Percentiles rank a stretch among this genome's conserved stretches.
phyloP scores from a whole-genome alignment of 2,888 invertebrate genomes.

The Stenurella melanura region DNA sequence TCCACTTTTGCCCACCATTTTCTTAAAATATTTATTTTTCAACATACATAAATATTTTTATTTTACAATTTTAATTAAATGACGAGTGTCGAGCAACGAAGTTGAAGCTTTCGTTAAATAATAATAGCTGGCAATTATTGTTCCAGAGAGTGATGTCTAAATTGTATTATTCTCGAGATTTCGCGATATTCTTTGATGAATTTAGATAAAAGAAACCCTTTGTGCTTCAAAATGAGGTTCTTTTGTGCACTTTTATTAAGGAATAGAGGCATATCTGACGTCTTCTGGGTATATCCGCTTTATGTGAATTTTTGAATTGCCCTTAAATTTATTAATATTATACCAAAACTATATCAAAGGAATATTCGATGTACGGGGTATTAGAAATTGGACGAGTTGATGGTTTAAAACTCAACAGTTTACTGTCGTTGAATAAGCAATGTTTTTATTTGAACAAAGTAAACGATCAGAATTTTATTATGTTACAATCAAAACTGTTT shows the following conservation, averaged over 20 bases:
- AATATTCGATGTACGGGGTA: no score
- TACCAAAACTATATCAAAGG: no score
- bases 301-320: not conserved
- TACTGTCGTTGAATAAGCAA: no score
- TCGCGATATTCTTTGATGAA: conserved; percentile 17
- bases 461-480: no score
- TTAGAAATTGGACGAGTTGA: no score
- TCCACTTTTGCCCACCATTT: no score
- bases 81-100: not conserved
- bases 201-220: conserved; percentile 22
- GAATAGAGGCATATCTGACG: not conserved
- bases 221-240: conserved; percentile 19
- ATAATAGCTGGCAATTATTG: conserved; percentile 32
- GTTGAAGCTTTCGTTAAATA: conserved; percentile 30
- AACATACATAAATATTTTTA: no score
- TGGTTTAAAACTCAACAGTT: no score
- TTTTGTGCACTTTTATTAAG: not conserved
- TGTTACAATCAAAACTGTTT: no score
- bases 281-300: not conserved
- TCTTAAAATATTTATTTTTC: no score
- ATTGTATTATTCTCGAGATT: conserved; percentile 27
- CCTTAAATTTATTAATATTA: not conserved
- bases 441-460: no score
- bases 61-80: no score
- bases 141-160: conserved; percentile 14